Base-by-base conservation (phyloP, 2,888 invertebrate genomes). In the Drosophila pseudotalamancana region DNA sequence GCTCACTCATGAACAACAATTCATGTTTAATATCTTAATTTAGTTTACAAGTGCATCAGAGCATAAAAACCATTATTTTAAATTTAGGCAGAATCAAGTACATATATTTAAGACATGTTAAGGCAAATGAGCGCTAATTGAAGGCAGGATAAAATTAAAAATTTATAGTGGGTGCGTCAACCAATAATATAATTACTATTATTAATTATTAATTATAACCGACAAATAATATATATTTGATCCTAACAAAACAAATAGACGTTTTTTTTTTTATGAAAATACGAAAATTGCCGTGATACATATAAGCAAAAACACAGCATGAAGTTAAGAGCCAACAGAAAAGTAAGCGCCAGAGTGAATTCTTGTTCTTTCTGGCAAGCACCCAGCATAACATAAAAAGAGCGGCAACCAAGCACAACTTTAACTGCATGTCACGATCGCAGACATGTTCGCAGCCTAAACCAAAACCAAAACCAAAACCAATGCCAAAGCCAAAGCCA, bases 361-460 rank as follows among this genome's bases (percentile, higher is more conserved):
- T 37, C 69, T 73, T 37, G 35, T 31, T 62, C 27, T 57, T 31
- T 39, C 21, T 23, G 16, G 50, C 49, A 42, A 50, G 37, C 35
- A 50, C 9, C 32, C 37, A 51, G 50, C 67, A 32, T 27, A 34
- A 18, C 67, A 32, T 27, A 34, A 18, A 37, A 16, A 29, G 31
- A 51, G 29, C 40, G 69, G 40, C 64, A 69, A 19, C 64, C 43
- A 74, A 69, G 75, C 70, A 57, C 49, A 72, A 69, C 70, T 55
- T 54, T 50, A 50, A 56, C 51, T 64, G 48, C 57, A 55, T 50
- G 75, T 75, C 72, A 72, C 72, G 75, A 72, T 64, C 75, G 48
- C 65, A 57, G 55, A 51, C 55, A 59, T 51, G 46, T 32, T 49
- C 12, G 12, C 34, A 53, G 45, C 32, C 23, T 31, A 39, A 34